Evolutionary conservation across 2,888 invertebrate genomes (phyloP).

Genomic region (Drosophila nr. perissopoda): DNA sequence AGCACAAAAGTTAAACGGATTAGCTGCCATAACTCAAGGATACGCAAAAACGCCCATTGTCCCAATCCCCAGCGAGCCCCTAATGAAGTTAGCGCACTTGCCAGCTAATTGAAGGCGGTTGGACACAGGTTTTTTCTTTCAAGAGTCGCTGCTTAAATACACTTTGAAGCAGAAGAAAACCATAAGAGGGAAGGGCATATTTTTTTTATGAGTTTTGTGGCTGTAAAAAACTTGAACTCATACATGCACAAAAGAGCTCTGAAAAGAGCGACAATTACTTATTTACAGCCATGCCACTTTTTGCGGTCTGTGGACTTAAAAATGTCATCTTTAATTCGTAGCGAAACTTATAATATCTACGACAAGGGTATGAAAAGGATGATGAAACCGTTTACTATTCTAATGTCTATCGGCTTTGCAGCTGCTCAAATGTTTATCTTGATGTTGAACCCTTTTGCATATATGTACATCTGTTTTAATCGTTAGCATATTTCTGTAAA

Average conservation of each 20-base stretch:
- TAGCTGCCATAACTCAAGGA: slow-evolving; percentile 34
- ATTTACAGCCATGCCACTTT: not conserved
- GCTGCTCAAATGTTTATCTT: slow-evolving; percentile 3
- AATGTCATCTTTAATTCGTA: not conserved
- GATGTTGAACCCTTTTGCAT: slow-evolving; percentile 5
- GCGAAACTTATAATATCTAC: not conserved
- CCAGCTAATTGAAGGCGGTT: slow-evolving; percentile 28
- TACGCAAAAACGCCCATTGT: not conserved
- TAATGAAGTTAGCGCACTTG: slow-evolving; percentile 33
- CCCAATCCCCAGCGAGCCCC: not conserved
- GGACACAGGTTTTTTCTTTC: not conserved
- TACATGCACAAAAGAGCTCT: not conserved
- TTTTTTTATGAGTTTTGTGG: not conserved
- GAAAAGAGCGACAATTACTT: not conserved
- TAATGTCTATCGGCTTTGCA: not conserved
- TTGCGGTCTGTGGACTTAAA: too few relatives aligned
- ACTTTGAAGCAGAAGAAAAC: not conserved
- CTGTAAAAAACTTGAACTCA: not conserved
- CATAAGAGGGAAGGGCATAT: not conserved
- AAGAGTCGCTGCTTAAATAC: slow-evolving; percentile 13
- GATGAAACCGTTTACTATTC: not conserved
- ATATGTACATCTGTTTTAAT: slow-evolving; percentile 26
- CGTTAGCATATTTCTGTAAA: slow-evolving; percentile 41
- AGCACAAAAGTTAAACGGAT: slow-evolving; percentile 52
- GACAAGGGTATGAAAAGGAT: not conserved